Evolutionary conservation across 2,888 invertebrate genomes (phyloP).

Genomic region (Thysanoteuthis rhombus): DNA sequence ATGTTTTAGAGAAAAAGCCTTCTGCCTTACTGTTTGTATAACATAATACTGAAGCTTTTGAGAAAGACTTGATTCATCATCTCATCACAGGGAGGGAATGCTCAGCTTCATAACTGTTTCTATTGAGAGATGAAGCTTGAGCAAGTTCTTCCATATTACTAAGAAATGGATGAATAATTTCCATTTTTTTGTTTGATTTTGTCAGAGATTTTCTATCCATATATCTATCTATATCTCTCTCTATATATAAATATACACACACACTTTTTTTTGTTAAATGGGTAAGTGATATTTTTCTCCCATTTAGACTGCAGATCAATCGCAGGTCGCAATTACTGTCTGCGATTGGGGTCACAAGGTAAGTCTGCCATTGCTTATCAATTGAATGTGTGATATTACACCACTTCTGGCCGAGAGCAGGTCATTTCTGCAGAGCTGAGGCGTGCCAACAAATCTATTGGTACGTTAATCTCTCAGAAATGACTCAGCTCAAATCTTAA

Average conservation of each 20-base stretch:
- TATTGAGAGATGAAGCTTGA: neutral
- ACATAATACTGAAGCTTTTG: neutral
- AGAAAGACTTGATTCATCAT: neutral
- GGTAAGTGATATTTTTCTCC: constrained; percentile 31
- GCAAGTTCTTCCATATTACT: neutral
- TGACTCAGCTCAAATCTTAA: constrained; percentile 13
- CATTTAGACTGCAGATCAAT: constrained; percentile 31
- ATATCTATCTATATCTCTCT: neutral
- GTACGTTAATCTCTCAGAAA: constrained; percentile 13
- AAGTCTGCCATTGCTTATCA: constrained; percentile 26
- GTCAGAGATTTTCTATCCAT: neutral
- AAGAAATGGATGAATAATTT: neutral
- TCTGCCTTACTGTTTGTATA: neutral
- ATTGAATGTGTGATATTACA: constrained; percentile 19
- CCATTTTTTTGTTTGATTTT: constrained; percentile 12
- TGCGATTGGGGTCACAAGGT: constrained; percentile 31
- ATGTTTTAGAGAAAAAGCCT: neutral
- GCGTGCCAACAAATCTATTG: neutral
- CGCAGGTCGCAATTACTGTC: constrained; percentile 30
- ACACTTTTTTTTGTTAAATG: constrained; percentile 24
- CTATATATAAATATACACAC: neutral
- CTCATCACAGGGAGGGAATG: neutral
- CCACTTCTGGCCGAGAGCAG: constrained; percentile 16
- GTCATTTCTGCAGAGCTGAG: constrained; percentile 20
- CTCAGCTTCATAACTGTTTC: neutral